Conservation (phyloP, 1,140 invertebrate species). For the Papilio machaon region DNA sequence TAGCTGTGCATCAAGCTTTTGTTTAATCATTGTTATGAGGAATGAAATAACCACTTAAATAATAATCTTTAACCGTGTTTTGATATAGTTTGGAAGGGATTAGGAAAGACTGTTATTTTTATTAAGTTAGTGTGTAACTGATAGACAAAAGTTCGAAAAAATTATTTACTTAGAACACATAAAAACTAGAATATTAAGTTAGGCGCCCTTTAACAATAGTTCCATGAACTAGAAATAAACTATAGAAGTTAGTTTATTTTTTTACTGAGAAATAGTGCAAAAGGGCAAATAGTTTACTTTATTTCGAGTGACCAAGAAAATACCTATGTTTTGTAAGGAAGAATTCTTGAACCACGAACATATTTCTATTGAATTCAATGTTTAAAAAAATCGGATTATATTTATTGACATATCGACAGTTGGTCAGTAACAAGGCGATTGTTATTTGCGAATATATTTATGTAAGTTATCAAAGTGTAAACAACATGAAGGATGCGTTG, state of each 20-base stretch:
- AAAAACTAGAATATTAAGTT: background rate
- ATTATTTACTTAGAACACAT: background rate
- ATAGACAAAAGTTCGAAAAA: background rate
- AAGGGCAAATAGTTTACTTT: conserved; percentile 1
- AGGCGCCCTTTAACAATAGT: background rate
- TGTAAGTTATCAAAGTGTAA: background rate
- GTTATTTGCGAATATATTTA: conserved; percentile 23
- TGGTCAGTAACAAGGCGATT: conserved; percentile 9
- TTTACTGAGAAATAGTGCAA: background rate
- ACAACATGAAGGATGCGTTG: conserved; percentile 6
- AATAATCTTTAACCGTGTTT: too few species aligned
- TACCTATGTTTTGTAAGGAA: background rate
- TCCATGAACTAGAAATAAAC: background rate
- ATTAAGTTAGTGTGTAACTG: background rate
- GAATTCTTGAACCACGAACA: background rate
- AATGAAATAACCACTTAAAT: too few species aligned
- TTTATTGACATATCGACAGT: background rate
- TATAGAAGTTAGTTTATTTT: background rate
- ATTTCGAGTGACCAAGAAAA: background rate
- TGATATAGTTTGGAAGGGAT: too few species aligned
- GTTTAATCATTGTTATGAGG: background rate
- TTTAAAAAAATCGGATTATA: background rate
- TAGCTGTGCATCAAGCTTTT: background rate
- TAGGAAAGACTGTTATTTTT: too few species aligned
- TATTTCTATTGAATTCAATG: background rate